These are phyloP conservation scores for Holacanthella duospinosa DNA, from an alignment of 2,888 invertebrate species.

Conservation along the genomic window DNA sequence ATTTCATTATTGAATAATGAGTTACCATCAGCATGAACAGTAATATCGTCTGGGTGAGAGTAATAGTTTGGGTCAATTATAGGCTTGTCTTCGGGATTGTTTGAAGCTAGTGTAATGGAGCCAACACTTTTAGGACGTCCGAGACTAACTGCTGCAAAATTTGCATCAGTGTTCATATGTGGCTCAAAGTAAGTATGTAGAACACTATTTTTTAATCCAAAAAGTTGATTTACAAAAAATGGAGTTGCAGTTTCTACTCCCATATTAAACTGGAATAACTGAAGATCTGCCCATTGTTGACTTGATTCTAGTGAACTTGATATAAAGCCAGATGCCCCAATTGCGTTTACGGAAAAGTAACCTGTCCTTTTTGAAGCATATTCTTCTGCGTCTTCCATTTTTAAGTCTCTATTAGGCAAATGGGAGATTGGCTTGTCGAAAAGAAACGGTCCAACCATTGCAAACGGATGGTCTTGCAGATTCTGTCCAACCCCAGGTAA, in stretches of 20 bases:
- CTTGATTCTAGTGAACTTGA: background rate
- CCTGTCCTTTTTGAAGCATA: background rate
- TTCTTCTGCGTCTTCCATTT: background rate
- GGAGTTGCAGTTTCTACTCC: background rate
- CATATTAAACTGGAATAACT: background rate
- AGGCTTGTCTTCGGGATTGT: conserved; percentile 7
- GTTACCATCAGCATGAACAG: no score
- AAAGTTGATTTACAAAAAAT: background rate
- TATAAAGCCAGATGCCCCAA: background rate
- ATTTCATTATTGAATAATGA: no score
- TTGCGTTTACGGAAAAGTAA: background rate
- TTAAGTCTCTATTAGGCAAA: background rate
- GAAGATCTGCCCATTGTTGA: background rate
- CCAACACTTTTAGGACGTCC: background rate
- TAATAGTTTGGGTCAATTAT: conserved; percentile 25
- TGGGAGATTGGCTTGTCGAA: background rate
- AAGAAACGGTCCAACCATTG: background rate
- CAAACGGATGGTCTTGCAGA: background rate
- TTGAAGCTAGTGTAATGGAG: background rate
- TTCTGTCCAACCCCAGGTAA: background rate
- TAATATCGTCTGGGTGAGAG: conserved; percentile 20
- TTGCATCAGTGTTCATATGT: background rate
- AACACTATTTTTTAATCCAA: background rate
- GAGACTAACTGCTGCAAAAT: background rate
- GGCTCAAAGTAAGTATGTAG: background rate